Conservation (phyloP, 1,140 invertebrate species). For the Onthophagus taurus region DNA sequence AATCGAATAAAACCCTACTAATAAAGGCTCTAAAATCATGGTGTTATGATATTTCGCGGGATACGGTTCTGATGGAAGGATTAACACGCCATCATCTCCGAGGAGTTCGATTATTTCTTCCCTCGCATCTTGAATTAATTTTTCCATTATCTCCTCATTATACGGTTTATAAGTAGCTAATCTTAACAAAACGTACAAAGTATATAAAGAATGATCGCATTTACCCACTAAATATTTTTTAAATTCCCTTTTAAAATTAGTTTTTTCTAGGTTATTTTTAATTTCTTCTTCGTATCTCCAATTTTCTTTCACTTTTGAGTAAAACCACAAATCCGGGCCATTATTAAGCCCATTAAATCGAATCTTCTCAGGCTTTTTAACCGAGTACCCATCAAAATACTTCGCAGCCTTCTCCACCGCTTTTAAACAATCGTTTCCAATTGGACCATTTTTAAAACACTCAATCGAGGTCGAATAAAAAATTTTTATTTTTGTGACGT, state of each 20-base stretch:
- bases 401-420: slow-evolving; percentile 10
- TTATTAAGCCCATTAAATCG: slow-evolving; percentile 50
- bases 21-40: slow-evolving; percentile 65
- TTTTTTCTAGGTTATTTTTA: slow-evolving; percentile 6
- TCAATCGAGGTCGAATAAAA: slow-evolving; percentile 66
- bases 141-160: slow-evolving; percentile 50
- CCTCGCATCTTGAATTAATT: slow-evolving; percentile 48
- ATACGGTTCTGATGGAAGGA: slow-evolving; percentile 72
- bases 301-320: too few species aligned
- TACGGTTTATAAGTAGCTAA: slow-evolving; percentile 50
- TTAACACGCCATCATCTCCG: slow-evolving; percentile 67
- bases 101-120: neutral
- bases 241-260: slow-evolving; percentile 37
- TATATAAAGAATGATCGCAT: slow-evolving; percentile 53
- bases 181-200: slow-evolving; percentile 58
- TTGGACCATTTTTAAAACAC: slow-evolving; percentile 54
- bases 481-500: slow-evolving; percentile 59
- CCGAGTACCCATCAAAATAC: slow-evolving; percentile 21
- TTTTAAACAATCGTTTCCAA: slow-evolving; percentile 32
- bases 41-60: slow-evolving; percentile 75
- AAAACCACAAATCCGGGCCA: slow-evolving; percentile 53
- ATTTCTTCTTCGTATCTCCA: too few species aligned
- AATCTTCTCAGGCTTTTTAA: slow-evolving; percentile 34
- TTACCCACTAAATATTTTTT: slow-evolving; percentile 45
- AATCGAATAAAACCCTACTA: slow-evolving; percentile 79